phyloP scores from a whole-genome alignment of 2,888 invertebrate species.

The Rhaphigaster nebulosa region DNA sequence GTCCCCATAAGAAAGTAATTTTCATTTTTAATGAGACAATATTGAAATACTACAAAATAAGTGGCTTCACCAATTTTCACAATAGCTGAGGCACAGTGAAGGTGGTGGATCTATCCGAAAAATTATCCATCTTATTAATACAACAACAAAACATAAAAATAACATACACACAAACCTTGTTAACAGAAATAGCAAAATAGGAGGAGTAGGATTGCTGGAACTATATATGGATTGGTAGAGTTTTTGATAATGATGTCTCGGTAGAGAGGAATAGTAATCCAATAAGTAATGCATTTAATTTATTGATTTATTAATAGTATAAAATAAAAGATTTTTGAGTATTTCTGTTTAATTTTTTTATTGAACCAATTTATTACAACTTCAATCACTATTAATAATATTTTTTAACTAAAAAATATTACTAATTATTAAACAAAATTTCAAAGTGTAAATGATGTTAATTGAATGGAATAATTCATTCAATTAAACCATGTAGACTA shows the following conservation, averaged over 20 bases:
- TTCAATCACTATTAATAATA: not conserved
- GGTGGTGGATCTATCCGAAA: not conserved
- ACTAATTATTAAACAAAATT: not conserved
- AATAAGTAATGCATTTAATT: not conserved
- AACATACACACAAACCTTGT: not conserved
- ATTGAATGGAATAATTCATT: not conserved
- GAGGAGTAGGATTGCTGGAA: not conserved
- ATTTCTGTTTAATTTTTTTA: not conserved
- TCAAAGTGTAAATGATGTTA: not conserved
- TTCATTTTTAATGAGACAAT: not conserved
- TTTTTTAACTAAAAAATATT: not conserved
- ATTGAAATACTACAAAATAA: too few relatives aligned
- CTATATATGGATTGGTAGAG: too few relatives aligned
- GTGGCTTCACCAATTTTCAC: not conserved
- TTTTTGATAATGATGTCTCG: not conserved
- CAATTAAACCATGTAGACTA: not conserved
- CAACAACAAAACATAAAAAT: not conserved
- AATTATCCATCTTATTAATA: not conserved
- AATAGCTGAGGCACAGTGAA: not conserved
- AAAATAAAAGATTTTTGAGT: not conserved
- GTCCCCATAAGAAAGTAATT: not conserved
- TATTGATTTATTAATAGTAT: not conserved
- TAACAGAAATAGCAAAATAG: too few relatives aligned
- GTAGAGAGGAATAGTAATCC: not conserved
- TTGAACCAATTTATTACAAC: not conserved